Evolutionary conservation across 2,888 invertebrate genomes (phyloP), one percentile per base, ranked within the genome.

Genomic region (Dasysyrphus tricinctus): DNA sequence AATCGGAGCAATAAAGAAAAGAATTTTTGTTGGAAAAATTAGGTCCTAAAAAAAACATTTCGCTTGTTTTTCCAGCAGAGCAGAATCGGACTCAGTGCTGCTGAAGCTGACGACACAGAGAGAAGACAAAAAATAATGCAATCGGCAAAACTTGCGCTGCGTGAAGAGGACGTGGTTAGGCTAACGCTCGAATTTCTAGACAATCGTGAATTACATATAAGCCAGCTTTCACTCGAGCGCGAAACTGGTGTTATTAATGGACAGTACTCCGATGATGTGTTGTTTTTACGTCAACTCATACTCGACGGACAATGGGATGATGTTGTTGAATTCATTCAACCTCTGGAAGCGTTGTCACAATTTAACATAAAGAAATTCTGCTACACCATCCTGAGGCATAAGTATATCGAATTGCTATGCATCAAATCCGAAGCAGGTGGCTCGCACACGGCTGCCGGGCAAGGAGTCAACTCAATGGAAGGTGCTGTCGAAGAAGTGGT

Each of bases 241-340:
- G 99, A 99, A 93, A 97, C 98, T 0, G 98, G 98, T 67, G 96
- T 98, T 88, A 97, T 98, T 91, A 98, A 98, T 93, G 98, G 98
- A 77, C 95, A 96, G 91, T 98, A 95, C 92, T 97, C 98, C 14
- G 98, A 98, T 92, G 99, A 99, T 93, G 96, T 98, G 49, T 94
- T 99, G 61, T 99, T 99, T 93, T 94, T 99, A 24, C 94, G 98
- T 19, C 98, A 98, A 93, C 95, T 99, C 72, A 98, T 99, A 89
- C 94, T 99, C 74, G 99, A 99, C 92, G 99, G 99, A 19, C 98
- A 98, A 93, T 99, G 99, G 99, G 98, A 99, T 93, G 98, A 98
- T 92, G 98, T 97, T 1, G 93, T 98, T 82, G 98, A 98, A 92
- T 99, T 99, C 93, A 97, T 98, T 82, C 98, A 98, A 93, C 99